Evolutionary conservation across 2,888 invertebrate species (phyloP).

Genomic region (Miltochrista miniata): DNA sequence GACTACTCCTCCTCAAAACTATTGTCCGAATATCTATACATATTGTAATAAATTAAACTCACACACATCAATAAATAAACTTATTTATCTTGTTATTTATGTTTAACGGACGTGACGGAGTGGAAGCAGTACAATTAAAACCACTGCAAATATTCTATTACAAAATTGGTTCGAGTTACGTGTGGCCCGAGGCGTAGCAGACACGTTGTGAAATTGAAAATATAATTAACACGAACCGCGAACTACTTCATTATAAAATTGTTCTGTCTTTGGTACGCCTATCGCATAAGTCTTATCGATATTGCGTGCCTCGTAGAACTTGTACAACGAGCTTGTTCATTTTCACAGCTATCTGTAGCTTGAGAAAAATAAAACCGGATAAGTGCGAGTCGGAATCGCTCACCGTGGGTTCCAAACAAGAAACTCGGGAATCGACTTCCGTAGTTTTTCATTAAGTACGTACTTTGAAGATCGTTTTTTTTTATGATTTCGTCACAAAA

Average conservation of each 20-base stretch:
- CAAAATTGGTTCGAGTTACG: constrained; percentile 48
- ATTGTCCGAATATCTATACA: neutral
- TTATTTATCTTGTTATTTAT: constrained; percentile 15
- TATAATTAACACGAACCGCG: constrained; percentile 66
- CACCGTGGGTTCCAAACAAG: too few relatives aligned
- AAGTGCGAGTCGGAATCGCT: too few relatives aligned
- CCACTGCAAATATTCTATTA: constrained; percentile 51
- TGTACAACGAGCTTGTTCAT: constrained; percentile 31
- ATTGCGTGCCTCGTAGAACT: constrained; percentile 19
- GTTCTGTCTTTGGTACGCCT: constrained; percentile 64
- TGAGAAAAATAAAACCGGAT: too few relatives aligned
- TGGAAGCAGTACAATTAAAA: constrained; percentile 36
- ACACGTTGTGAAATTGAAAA: constrained; percentile 72
- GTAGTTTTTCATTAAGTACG: too few relatives aligned
- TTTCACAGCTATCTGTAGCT: constrained; percentile 15
- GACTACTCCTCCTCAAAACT: too few relatives aligned
- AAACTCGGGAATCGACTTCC: too few relatives aligned
- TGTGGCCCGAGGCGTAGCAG: constrained; percentile 51
- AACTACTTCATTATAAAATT: constrained; percentile 69
- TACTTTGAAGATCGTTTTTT: too few relatives aligned
- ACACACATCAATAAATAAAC: neutral
- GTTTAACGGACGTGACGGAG: constrained; percentile 15
- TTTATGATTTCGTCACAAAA: too few relatives aligned
- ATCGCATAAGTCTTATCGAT: constrained; percentile 51
- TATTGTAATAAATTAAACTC: constrained; percentile 9